These are phyloP conservation scores for Myotis lucifugus DNA, from an alignment of 2,113 vertebrate species.

Conservation along the genomic window DNA sequence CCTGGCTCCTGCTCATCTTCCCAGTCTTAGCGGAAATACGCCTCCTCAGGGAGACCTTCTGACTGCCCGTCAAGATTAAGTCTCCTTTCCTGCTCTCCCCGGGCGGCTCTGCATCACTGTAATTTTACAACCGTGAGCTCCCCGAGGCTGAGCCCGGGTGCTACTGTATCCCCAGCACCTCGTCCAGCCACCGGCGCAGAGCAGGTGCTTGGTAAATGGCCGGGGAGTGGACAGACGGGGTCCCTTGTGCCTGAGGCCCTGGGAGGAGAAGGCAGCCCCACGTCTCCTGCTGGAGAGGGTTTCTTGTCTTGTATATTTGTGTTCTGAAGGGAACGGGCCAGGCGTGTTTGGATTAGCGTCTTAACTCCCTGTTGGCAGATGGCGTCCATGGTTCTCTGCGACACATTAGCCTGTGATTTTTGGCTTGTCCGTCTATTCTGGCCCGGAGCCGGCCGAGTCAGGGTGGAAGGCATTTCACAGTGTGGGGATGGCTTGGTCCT, in stretches of 20 bases:
- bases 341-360: constrained; percentile 63
- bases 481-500: neutral
- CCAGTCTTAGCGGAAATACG: neutral
- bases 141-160: neutral
- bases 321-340: neutral
- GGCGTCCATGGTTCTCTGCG: constrained; percentile 3
- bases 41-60: neutral
- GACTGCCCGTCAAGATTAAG: neutral
- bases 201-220: neutral
- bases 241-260: neutral
- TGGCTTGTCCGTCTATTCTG: constrained; percentile 32
- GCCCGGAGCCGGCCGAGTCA: neutral
- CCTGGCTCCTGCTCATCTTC: neutral
- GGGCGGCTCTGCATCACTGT: neutral
- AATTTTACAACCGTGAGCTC: neutral
- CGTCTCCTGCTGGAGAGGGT: neutral
- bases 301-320: neutral
- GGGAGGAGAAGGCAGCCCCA: neutral
- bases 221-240: accelerated
- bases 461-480: neutral
- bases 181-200: accelerated
- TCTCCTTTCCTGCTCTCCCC: neutral
- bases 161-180: neutral
- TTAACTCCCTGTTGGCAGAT: constrained; percentile 55
- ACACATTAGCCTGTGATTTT: constrained; percentile 3